A percentile compares a stretch with the other conserved stretches of the same genome.
Conservation (phyloP, 2,797 vertebrate species). For the Luscinia megarhynchos region DNA sequence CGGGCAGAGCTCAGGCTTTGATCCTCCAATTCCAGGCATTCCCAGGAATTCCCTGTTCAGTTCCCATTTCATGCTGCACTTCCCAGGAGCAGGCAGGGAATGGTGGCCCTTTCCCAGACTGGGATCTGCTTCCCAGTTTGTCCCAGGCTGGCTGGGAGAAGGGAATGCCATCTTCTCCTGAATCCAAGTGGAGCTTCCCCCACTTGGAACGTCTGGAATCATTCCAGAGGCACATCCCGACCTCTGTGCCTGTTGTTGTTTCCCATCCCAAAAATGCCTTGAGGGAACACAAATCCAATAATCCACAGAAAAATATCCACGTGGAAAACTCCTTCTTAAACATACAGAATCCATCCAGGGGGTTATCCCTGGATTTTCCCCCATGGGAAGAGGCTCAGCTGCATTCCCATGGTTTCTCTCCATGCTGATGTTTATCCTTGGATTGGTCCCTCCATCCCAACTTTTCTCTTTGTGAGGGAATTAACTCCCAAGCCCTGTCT, state of each 20-base stretch:
- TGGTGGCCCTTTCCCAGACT: background rate
- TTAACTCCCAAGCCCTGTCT: background rate
- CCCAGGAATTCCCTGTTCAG: background rate
- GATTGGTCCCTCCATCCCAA: background rate
- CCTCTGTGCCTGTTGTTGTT: background rate
- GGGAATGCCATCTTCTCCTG: background rate
- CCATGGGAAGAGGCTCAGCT: rapidly evolving
- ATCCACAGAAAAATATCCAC: background rate
- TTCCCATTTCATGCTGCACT: background rate
- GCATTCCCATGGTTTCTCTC: background rate
- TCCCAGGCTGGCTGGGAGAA: background rate
- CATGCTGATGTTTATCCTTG: background rate
- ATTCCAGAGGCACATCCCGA: background rate
- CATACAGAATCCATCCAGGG: background rate
- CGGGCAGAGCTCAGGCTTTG: background rate
- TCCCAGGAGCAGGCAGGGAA: background rate
- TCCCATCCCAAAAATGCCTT: background rate
- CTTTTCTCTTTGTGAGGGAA: background rate
- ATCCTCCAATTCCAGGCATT: background rate
- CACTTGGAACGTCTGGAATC: background rate
- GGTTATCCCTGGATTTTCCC: background rate
- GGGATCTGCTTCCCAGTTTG: background rate
- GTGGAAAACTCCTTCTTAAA: background rate
- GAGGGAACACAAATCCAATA: background rate
- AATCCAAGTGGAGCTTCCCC: background rate